Evolutionary conservation across 2,797 vertebrate species (phyloP).

Genomic region (Pipistrellus pygmaeus): DNA sequence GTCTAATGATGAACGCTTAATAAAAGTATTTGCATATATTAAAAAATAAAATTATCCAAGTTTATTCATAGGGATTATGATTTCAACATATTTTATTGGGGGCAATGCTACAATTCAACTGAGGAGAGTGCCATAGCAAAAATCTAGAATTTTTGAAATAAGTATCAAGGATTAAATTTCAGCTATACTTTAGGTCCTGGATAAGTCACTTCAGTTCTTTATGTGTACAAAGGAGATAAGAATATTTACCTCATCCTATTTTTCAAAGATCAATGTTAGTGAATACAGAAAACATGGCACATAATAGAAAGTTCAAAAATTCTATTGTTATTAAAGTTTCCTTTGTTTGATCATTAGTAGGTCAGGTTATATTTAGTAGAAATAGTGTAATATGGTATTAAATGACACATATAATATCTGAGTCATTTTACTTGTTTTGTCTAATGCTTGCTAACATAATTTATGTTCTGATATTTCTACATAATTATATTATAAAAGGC

Average conservation of each 20-base stretch:
- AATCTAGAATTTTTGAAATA: neutral
- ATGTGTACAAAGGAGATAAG: neutral
- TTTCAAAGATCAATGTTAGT: neutral
- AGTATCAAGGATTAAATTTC: neutral
- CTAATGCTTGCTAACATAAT: slow-evolving; percentile 33
- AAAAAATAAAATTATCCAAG: neutral
- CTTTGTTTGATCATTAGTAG: slow-evolving; percentile 30
- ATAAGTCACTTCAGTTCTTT: neutral
- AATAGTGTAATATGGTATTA: neutral
- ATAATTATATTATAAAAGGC: neutral
- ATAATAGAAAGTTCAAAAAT: neutral
- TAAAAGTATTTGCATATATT: neutral
- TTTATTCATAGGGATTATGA: neutral
- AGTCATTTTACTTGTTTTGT: neutral
- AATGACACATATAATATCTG: slow-evolving; percentile 23
- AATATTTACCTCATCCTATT: neutral
- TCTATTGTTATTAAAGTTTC: neutral
- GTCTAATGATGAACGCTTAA: neutral
- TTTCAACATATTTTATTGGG: neutral
- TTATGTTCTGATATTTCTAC: neutral
- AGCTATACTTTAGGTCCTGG: neutral
- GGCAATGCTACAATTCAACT: neutral
- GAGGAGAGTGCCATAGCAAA: neutral
- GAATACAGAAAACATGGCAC: neutral
- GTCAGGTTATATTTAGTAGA: neutral